Base-by-base conservation (phyloP, 30 jellyfish, hydroid and myxozoan genomes). In the Mastigias papua region DNA sequence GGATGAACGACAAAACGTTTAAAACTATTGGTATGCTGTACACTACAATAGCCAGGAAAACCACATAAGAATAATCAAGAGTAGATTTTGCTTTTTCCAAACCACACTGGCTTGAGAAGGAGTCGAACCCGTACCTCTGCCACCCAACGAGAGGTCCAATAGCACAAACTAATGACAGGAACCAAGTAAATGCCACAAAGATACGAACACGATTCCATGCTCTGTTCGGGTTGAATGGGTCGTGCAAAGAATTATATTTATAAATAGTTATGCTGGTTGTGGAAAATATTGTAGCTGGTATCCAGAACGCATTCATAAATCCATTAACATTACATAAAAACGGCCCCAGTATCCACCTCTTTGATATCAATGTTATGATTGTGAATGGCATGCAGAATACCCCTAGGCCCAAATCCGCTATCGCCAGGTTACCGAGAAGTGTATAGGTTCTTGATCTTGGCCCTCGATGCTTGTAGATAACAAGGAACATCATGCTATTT, bases 391-490 rank as follows among this genome's bases (percentile, higher is more conserved):
- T 83, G 86, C 92, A 83, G 31, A 75, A 83, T 20, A 83, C 61
- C 25, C 92, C 92, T 6, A 83, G 86, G 29, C 92, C 92, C n/a
- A 83, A 27, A 58, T 83, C 92, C 13, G 92, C 92, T 1, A 83
- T 69, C 20, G 92, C 92, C 2, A 83, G 92, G 58, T 83, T 83
- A 33, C 92, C 92, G 7, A 83, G 92, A 19, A 83, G 34, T 15
- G 86, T 50, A 28, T 83, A 83, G 26, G 85, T 83, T 34, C 92
- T 69, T 34, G 92, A 73, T 42, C 86, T 28, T 34, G 92, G 68
- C 9, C 57, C 54, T 28, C 75, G 37, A 31, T 71, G 63, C 75
- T 64, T 83, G 81, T 42, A 83, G 1, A 83, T 50, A 20, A 83
- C 92, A 0, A 83, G 71, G 34, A 80, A 83, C 92, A 83, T 71